Conservation (phyloP, 2,888 invertebrate species). For the Drosophila cracens region DNA sequence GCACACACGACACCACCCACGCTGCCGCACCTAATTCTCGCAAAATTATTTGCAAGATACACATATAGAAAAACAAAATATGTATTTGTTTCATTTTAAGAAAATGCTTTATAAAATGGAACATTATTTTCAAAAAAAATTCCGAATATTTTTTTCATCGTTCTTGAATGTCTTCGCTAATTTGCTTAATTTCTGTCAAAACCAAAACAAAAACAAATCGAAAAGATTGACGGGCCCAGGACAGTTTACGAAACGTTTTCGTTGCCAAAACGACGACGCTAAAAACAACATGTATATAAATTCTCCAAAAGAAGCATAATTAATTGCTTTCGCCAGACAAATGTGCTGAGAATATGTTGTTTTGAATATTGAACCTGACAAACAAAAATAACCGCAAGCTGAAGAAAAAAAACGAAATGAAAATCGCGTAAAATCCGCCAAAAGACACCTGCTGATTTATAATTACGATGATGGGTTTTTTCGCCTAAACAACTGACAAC, state of each 20-base stretch:
- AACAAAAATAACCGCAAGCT: slow-evolving; percentile 36
- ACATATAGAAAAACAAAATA: slow-evolving; percentile 18
- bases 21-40: slow-evolving; percentile 59
- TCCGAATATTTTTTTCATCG: slow-evolving; percentile 40
- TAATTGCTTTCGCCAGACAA: slow-evolving; percentile 50
- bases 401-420: slow-evolving; percentile 16
- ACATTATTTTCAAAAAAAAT: slow-evolving; percentile 49
- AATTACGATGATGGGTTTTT: slow-evolving; percentile 34
- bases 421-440: slow-evolving; percentile 40
- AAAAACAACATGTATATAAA: slow-evolving; percentile 64
- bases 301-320: slow-evolving; percentile 68
- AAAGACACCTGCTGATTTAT: slow-evolving; percentile 59
- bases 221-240: not conserved
- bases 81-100: slow-evolving; percentile 17
- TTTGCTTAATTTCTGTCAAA: slow-evolving; percentile 75
- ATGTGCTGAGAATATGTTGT: slow-evolving; percentile 53
- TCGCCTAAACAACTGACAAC: slow-evolving; percentile 13
- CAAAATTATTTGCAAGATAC: slow-evolving; percentile 40
- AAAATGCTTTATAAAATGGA: slow-evolving; percentile 38
- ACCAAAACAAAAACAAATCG: slow-evolving; percentile 7
- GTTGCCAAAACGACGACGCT: slow-evolving; percentile 52
- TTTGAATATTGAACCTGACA: slow-evolving; percentile 43
- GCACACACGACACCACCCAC: slow-evolving; percentile 49
- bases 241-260: slow-evolving; percentile 48
- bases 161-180: slow-evolving; percentile 65